These are phyloP conservation scores for Dipodomys ordii DNA, from an alignment of 2,113 vertebrate species.

Conservation along the genomic window DNA sequence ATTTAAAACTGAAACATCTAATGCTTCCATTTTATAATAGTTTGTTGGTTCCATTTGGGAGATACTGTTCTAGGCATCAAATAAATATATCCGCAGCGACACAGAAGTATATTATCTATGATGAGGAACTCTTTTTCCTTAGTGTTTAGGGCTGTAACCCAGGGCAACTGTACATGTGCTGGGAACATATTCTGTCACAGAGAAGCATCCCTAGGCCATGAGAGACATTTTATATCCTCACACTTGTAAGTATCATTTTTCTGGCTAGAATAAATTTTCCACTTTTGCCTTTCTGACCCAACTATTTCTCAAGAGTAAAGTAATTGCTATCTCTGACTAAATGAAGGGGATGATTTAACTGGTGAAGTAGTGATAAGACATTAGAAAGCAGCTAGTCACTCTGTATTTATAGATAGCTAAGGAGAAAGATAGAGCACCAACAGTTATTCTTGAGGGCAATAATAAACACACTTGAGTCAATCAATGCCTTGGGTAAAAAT, in stretches of 20 bases:
- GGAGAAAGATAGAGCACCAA: not conserved
- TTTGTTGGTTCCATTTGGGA: not conserved
- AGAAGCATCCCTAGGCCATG: not conserved
- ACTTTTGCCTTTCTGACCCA: conserved; percentile 48
- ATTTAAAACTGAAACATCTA: not conserved
- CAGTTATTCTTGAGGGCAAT: not conserved
- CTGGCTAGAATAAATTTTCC: not conserved
- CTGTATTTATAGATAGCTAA: not conserved
- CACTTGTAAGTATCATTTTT: not conserved
- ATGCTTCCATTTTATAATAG: conserved; percentile 15
- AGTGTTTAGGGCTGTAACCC: too few species aligned
- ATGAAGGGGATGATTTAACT: not conserved
- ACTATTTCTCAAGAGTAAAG: not conserved
- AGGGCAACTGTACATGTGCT: too few species aligned
- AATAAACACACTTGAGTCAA: not conserved
- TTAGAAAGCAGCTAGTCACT: not conserved
- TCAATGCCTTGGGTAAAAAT: not conserved
- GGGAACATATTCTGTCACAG: too few species aligned
- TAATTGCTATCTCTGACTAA: not conserved
- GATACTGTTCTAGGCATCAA: not conserved
- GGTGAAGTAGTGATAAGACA: not conserved
- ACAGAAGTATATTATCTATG: not conserved
- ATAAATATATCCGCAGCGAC: not conserved
- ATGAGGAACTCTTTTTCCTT: not conserved
- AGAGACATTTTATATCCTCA: conserved; percentile 18